A percentile compares a stretch with the other conserved stretches of the same genome.
Evolutionary conservation across 2,113 vertebrate species (phyloP).

Genomic region (rat (Rattus norvegicus)): GRCr8 NC_086037.1:7707001-7707500

Average conservation of each 20-base stretch:
- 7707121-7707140: not conserved
- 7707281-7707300: not conserved
- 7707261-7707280: not conserved
- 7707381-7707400: not conserved
- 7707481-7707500: not conserved
- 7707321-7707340: not conserved
- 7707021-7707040: not conserved
- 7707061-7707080: not conserved
- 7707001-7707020: not conserved
- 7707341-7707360: not conserved
- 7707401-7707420: not conserved
- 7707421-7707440: not conserved
- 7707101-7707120: not conserved
- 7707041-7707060: not conserved
- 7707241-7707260: not conserved
- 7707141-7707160: not conserved
- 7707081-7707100: not conserved
- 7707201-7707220: not conserved
- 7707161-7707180: not conserved
- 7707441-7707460: not conserved
- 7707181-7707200: not conserved
- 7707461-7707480: not conserved
- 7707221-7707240: not conserved
- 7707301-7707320: not conserved
- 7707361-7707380: not conserved